phyloP scores from a whole-genome alignment of 2,113 vertebrate species.

The Cavia porcellus region DNA sequence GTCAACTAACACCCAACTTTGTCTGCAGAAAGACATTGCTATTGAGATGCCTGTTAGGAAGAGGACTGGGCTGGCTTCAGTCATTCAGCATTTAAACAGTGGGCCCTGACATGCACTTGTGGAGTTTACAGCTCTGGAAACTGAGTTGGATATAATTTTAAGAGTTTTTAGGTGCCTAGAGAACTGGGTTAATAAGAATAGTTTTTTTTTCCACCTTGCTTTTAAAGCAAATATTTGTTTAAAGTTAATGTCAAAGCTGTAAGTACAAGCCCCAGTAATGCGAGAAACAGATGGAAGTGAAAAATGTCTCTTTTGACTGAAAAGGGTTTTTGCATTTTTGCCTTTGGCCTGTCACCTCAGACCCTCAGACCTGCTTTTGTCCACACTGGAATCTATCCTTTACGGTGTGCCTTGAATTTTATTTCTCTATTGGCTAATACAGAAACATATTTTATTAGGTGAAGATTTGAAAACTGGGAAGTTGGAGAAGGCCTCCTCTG shows the following conservation, averaged over 20 bases:
- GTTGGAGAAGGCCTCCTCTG: not conserved
- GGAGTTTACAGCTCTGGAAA: slow-evolving; percentile 57
- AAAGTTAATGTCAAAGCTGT: slow-evolving; percentile 48
- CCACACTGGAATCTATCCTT: not conserved
- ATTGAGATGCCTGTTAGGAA: slow-evolving; percentile 66
- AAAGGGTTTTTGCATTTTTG: slow-evolving; percentile 52
- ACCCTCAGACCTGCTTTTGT: slow-evolving; percentile 47
- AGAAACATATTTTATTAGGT: slow-evolving; percentile 49
- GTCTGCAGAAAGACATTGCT: slow-evolving; percentile 55
- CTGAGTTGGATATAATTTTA: slow-evolving; percentile 64
- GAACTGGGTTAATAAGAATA: slow-evolving; percentile 15
- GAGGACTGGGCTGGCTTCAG: slow-evolving; percentile 52
- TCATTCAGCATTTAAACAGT: slow-evolving; percentile 75
- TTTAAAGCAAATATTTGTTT: slow-evolving; percentile 61
- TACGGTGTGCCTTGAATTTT: slow-evolving; percentile 50
- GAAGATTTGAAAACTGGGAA: slow-evolving; percentile 50
- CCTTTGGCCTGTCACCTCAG: slow-evolving; percentile 36
- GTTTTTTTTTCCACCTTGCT: slow-evolving; percentile 27
- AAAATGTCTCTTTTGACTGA: slow-evolving; percentile 44
- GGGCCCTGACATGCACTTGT: not conserved
- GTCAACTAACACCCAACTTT: slow-evolving; percentile 71
- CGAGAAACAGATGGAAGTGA: slow-evolving; percentile 55
- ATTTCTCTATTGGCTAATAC: slow-evolving; percentile 50
- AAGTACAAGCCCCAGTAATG: not conserved
- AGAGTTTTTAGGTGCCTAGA: slow-evolving; percentile 1